Percentiles rank a stretch among this genome's conserved stretches.
phyloP scores from a whole-genome alignment of 2,888 invertebrate genomes.

The Sthenelais limicola region DNA sequence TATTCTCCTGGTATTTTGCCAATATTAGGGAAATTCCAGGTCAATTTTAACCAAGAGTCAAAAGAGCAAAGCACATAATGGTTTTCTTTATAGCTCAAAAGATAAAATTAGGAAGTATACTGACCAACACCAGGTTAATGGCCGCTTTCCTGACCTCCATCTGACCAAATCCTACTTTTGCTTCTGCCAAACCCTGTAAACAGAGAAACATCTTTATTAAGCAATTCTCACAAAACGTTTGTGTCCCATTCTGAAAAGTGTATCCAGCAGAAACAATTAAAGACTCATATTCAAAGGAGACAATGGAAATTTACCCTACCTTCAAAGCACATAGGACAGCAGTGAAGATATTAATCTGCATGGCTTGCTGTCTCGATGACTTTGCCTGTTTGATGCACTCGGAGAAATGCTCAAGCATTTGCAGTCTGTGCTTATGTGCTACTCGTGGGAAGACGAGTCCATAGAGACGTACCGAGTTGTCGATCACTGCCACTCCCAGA shows the following conservation, averaged over 20 bases:
- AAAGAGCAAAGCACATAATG: too few species aligned
- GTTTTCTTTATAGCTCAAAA: too few species aligned
- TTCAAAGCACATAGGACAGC: slow-evolving; percentile 90
- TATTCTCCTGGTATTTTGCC: too few species aligned
- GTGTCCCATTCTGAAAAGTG: not conserved
- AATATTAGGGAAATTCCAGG: too few species aligned
- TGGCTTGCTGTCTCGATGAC: slow-evolving; percentile 92
- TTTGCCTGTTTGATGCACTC: slow-evolving; percentile 94
- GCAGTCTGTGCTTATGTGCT: slow-evolving; percentile 92
- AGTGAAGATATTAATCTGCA: slow-evolving; percentile 95
- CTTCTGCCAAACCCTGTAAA: slow-evolving; percentile 82
- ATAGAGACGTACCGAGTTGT: slow-evolving; percentile 92
- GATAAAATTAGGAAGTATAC: slow-evolving; percentile 41
- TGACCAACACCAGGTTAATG: slow-evolving; percentile 83
- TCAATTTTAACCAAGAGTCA: too few species aligned
- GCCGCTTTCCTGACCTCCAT: slow-evolving; percentile 88
- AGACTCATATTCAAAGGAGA: not conserved
- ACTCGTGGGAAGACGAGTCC: slow-evolving; percentile 95
- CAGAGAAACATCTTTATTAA: slow-evolving; percentile 17
- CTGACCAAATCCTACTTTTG: slow-evolving; percentile 86
- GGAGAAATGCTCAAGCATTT: slow-evolving; percentile 97
- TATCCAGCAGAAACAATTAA: not conserved
- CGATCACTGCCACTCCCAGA: slow-evolving; percentile 95
- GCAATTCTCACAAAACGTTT: slow-evolving; percentile 21
- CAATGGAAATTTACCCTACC: slow-evolving; percentile 56